phyloP scores from a whole-genome alignment of 2,888 invertebrate species.

The Gymnocheta viridis region DNA sequence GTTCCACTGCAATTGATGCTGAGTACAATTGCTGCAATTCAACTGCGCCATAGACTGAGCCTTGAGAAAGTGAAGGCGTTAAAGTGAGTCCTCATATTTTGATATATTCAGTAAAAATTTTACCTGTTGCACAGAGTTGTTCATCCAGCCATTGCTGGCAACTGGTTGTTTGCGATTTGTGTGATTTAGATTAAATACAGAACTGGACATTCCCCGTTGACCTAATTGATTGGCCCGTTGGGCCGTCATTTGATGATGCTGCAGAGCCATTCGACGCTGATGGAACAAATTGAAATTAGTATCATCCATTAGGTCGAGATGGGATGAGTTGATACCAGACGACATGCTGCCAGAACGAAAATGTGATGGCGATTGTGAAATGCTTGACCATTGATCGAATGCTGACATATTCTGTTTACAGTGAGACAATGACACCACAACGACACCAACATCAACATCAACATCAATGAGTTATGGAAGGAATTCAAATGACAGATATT shows the following conservation, averaged over 20 bases:
- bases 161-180: constrained; percentile 76
- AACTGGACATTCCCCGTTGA: constrained; percentile 82
- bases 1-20: constrained; percentile 76
- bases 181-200: constrained; percentile 84
- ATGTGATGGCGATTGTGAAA: constrained; percentile 81
- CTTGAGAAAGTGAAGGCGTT: constrained; percentile 79
- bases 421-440: constrained; percentile 67
- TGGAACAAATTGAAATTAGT: constrained; percentile 79
- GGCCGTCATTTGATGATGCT: constrained; percentile 64
- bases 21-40: constrained; percentile 84
- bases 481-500: constrained; percentile 18
- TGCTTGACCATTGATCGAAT: constrained; percentile 82
- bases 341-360: constrained; percentile 82
- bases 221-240: constrained; percentile 71
- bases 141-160: constrained; percentile 74
- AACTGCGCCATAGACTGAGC: constrained; percentile 88
- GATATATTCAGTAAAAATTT: neutral
- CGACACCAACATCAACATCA: constrained; percentile 60
- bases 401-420: constrained; percentile 72
- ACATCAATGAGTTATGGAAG: constrained; percentile 53
- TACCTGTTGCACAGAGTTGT: constrained; percentile 84
- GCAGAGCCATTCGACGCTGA: constrained; percentile 73
- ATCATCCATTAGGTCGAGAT: constrained; percentile 81
- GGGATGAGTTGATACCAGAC: constrained; percentile 81
- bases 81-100: neutral